Base-by-base conservation (phyloP, 2,797 vertebrate genomes). In the Cyclura pinguis region DNA sequence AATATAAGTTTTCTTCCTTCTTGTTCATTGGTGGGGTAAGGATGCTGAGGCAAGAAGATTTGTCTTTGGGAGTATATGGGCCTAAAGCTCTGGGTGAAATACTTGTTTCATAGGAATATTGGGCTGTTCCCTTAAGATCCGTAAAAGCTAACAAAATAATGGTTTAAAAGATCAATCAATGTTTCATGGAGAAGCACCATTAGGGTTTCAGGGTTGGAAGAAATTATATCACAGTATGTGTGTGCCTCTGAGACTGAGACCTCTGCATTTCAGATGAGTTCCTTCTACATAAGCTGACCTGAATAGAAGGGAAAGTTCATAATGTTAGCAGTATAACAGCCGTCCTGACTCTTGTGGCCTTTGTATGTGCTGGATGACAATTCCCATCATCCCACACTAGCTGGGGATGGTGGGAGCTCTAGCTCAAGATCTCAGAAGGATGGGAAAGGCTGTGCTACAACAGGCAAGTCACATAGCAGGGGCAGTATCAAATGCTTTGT, bases 141-240 rank as follows among this genome's bases (percentile, higher is more conserved):
- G 85, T 92, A 87, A 93, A 90, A 92, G 77, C 52, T 73, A 22
- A 89, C 90, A 64, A 84, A 32, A 64, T 55, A 88, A 85, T 87
- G 76, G 38, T 93, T 62, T 57, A 55, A 59, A 55, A 91, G 91
- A 81, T 73, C 76, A 83, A 78, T 59, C 81, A 73, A 67, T 67
- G 78, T 55, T 93, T 92, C 89, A 52, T 42, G 77, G 91, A 47
- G 80, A 90, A 29, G 14, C 47, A 35, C 3, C 0, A 0, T 67
- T 78, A 86, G 86, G 69, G 69, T 62, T 91, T 81, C 20, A 29
- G 90, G 72, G 20, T 47, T 57, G 69, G 72, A 57, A 47, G 82
- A 38, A 86, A 0, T 0, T 38, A 59, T 32, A 74, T 86, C 35
- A 47, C 14, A 59, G 6, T 86, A 3, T 86, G 13, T 12, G 18